Evolutionary conservation across 2,888 invertebrate genomes (phyloP), one percentile per base, ranked within the genome.

Genomic region (Agrochola lychnidis): DNA sequence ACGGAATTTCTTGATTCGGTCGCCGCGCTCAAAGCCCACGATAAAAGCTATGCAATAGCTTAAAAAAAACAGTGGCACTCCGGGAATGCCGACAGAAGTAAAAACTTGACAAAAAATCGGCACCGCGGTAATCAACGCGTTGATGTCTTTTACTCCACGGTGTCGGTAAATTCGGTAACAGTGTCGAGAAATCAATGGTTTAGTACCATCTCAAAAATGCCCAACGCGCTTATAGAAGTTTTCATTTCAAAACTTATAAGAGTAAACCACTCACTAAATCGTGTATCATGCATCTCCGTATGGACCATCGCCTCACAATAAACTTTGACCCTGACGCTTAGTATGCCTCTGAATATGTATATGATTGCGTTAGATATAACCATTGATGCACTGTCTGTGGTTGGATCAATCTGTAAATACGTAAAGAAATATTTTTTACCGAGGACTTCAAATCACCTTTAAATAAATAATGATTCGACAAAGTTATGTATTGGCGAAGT

Each of bases 341-440:
- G 73, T 14, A 92, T 59, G 12, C 89, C 91, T 84, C 90, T 89
- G 42, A 94, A 92, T 64, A 94, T 70, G 25, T 89, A 92, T 62
- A 89, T 89, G 3, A 91, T 42, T 19, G 91, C 89, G 57, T 94
- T 94, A 0, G 94, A 93, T 0, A 89, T 42, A 6, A 92, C 69
- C 56, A 94, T 89, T 3, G 88, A 19, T 1, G 89, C 84, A 63
- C 92, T 92, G 63, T 93, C 93, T 7, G 78, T 66, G 5, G 77
- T 84, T 16, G 91, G 89, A 40, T 84, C 69, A 64, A 92, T 90
- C 93, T 93, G 84, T 7, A 78, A 79, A 48, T n/a, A 42, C 2
- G 0, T 12, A 48, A 1, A 42, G n/a, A 30, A 6, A 36, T n/a
- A 19, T n/a, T 57, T 19, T 19, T 68, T n/a, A 36, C n/a, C 5